Evolutionary conservation across 2,113 vertebrate species (phyloP), one percentile per base, ranked within the genome.

Genomic region (Hyperopisus bebe): DNA sequence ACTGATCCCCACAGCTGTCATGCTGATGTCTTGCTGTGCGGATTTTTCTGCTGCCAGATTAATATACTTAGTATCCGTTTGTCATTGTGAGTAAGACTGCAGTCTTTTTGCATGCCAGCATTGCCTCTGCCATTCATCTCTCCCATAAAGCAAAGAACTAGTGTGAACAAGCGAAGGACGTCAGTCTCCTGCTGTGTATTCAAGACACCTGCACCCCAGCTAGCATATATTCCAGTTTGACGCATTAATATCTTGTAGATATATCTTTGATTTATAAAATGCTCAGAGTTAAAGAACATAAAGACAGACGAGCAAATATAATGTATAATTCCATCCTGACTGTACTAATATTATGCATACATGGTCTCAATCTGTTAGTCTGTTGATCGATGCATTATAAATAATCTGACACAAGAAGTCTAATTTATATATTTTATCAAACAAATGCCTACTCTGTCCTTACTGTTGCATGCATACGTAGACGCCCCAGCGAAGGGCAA

Each of bases 11-110:
- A n/a, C 21, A 44, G 39, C 42, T 84, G 39, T 44, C 82, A 84
- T 21, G 44, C 82, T 84, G 82, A 44, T 84, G 24, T 84, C 44
- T 84, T 84, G 39, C 35, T 84, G 85, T 87, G 85, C 85, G 8
- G 46, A n/a, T 35, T 53, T 39, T 39, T 19, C 85, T 87, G 17
- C 85, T 39, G 85, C 27, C 85, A 87, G 48, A 87, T 87, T 51
- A 87, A 87, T 53, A 39, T 15, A 48, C 83, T 80, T 80, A 80
- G 82, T 24, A 47, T 84, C 82, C 17, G 44, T n/a, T 84, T 47
- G 42, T 84, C 42, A 84, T 84, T 84, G 82, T 47, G 82, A 46
- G 21, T 27, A 46, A 27, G 44, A 84, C 19, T 5, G 39, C 44
- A 11, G 82, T 3, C 19, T 24, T 84, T 47, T 47, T 39, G 44